phyloP scores from a whole-genome alignment of 2,113 vertebrate species.

The Upupa epops region DNA sequence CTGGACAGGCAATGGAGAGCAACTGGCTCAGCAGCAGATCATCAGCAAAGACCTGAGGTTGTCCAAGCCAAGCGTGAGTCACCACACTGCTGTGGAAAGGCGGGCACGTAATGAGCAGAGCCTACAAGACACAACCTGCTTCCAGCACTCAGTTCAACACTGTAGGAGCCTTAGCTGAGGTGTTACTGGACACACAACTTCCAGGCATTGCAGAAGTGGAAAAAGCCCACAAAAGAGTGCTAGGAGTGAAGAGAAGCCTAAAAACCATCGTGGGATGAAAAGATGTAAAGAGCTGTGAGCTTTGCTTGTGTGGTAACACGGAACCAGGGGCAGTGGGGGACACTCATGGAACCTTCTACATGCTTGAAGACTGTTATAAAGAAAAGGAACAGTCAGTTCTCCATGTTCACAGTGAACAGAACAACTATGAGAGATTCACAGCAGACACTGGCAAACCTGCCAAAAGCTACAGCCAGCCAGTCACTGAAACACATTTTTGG shows the following conservation, averaged over 20 bases:
- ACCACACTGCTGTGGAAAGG: rapidly evolving
- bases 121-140: neutral
- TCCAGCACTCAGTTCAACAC: neutral
- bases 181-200: neutral
- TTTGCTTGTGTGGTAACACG: neutral
- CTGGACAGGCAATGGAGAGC: neutral
- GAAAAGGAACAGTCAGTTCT: constrained; percentile 3
- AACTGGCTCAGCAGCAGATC: neutral
- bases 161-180: neutral
- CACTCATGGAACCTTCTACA: neutral
- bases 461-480: neutral
- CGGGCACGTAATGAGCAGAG: neutral
- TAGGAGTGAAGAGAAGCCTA: neutral
- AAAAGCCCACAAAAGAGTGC: neutral
- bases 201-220: neutral
- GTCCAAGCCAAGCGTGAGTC: neutral
- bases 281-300: neutral
- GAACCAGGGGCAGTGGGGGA: rapidly evolving
- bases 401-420: constrained; percentile 11
- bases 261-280: neutral
- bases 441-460: neutral
- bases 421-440: constrained; percentile 36
- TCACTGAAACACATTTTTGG: neutral
- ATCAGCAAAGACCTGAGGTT: neutral
- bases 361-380: constrained; percentile 10